Base-by-base conservation (phyloP, 2,113 vertebrate species). In the Brachyistius frenatus region DNA sequence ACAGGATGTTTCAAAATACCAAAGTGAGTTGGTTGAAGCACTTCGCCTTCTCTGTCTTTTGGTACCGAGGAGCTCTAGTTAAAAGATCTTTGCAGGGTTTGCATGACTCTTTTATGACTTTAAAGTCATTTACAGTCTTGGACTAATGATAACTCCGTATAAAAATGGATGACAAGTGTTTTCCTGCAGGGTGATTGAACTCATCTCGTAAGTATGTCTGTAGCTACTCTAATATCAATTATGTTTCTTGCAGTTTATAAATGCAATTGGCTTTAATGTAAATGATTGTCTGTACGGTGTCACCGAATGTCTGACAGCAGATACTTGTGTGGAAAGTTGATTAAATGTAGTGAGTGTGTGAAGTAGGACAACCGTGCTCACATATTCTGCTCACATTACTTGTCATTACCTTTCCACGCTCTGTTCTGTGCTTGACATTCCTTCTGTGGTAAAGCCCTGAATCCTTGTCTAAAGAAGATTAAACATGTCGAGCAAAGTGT, bases 1-100 rank as follows among this genome's bases (percentile, higher is more conserved):
- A 90, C 78, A 89, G 89, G 90, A 92, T 87, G 84, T 90, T 92
- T 92, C 89, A 78, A 67, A 92, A 93, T 31, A 31, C 41, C 32
- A n/a, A 31, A 70, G 57, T 33, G 46, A 47, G n/a, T 33, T 39
- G 33, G 66, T 71, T 62, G 32, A 36, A 54, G 5, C 75, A 53
- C 64, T 84, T 79, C 8, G 30, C 35, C 65, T 74, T 73, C 73
- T 41, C 39, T 14, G 4, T 55, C 5, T 50, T 72, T 8, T 62
- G 3, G 31, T 52, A 32, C 8, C 2, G 7, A 2, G 2, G 11
- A 10, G 2, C 32, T 41, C 10, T 8, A 54, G 32, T 4, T 47
- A n/a, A 47, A 46, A 9, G 11, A 49, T 60, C 36, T 58, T 9
- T 23, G 6, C 16, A 62, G 16, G 1, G 5, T 67, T 14, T 32